A percentile compares a stretch with the other conserved stretches of the same genome.
These are phyloP conservation scores for Bilobella aurantiaca DNA, from an alignment of 1,140 invertebrate species.

Conservation along the genomic window DNA sequence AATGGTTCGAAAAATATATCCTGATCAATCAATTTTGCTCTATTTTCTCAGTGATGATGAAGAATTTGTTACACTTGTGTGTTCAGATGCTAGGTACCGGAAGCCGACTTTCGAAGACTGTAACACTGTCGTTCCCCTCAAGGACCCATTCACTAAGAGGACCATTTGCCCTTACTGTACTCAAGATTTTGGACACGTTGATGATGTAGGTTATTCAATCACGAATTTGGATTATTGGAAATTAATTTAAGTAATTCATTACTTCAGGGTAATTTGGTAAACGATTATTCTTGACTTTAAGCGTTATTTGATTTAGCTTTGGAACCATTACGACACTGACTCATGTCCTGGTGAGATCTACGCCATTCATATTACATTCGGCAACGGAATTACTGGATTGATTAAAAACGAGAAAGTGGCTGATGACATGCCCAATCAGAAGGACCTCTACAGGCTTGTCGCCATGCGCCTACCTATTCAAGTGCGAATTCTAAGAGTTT, in stretches of 20 bases:
- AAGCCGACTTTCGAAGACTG: not conserved
- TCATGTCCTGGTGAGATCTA: not conserved
- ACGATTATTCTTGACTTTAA: too few relatives aligned
- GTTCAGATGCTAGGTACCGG: not conserved
- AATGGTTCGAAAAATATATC: conserved; percentile 36
- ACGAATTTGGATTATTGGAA: too few relatives aligned
- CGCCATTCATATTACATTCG: not conserved
- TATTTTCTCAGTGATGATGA: too few relatives aligned
- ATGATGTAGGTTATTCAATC: too few relatives aligned
- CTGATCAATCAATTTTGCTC: not conserved
- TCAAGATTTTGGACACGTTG: too few relatives aligned
- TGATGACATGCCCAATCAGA: not conserved
- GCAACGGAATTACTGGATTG: not conserved
- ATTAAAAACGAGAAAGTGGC: not conserved
- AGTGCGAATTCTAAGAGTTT: conserved; percentile 71
- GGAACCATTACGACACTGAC: not conserved
- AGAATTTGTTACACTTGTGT: too few relatives aligned
- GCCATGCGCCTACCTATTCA: not conserved
- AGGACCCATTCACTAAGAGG: not conserved
- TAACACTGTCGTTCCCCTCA: not conserved
- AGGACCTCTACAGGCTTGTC: conserved; percentile 46
- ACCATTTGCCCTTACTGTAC: not conserved
- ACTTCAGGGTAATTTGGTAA: too few relatives aligned
- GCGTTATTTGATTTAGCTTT: not conserved
- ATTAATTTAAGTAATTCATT: too few relatives aligned